These are phyloP conservation scores for Erpornis zantholeuca DNA, from an alignment of 2,113 vertebrate species.

Conservation along the genomic window DNA sequence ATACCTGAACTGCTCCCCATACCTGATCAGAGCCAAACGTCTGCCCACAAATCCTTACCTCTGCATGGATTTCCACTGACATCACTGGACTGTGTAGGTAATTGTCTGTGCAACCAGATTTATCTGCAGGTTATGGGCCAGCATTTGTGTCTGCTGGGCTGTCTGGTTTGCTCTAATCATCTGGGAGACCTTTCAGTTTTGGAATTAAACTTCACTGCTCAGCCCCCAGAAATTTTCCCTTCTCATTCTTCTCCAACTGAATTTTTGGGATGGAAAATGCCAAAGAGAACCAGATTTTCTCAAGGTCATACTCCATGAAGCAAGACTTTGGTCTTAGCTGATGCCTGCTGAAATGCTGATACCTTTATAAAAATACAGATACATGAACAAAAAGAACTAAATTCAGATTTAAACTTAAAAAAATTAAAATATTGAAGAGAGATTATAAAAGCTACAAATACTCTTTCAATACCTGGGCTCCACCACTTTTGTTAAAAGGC, in stretches of 20 bases:
- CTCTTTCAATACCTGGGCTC: not conserved
- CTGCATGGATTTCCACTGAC: slow-evolving; percentile 1
- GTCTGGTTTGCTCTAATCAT: slow-evolving; percentile 1
- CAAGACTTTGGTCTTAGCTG: not conserved
- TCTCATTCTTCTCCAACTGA: not conserved
- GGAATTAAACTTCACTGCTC: not conserved
- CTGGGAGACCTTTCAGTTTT: not conserved
- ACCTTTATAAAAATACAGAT: not conserved
- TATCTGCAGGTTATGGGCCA: not conserved
- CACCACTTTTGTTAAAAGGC: not conserved
- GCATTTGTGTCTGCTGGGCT: not conserved
- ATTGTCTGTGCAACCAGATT: not conserved
- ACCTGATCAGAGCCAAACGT: not conserved
- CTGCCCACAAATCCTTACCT: not conserved
- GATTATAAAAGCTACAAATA: not conserved
- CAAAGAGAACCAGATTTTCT: not conserved
- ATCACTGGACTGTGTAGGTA: not conserved
- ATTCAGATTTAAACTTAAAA: not conserved
- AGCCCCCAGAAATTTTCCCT: not conserved
- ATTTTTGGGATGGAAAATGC: not conserved
- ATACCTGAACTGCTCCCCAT: not conserved
- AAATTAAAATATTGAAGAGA: not conserved
- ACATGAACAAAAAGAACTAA: not conserved
- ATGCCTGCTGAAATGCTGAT: not conserved
- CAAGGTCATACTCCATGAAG: not conserved